Conservation (phyloP, 2,113 vertebrate genomes). For the Pterocles burchelli region DNA sequence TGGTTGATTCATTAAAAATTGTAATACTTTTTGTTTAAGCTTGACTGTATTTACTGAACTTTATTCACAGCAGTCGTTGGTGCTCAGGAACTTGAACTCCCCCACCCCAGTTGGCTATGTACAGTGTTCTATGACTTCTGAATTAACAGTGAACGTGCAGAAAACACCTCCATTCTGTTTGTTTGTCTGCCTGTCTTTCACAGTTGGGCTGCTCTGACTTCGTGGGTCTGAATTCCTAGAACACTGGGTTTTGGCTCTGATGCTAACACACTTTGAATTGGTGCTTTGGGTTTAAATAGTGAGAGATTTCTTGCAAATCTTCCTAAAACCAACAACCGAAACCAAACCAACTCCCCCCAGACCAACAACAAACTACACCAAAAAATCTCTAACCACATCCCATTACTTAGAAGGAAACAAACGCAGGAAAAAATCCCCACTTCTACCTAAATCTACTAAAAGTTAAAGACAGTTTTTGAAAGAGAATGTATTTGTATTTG, state of each 20-base stretch:
- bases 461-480: not conserved
- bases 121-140: not conserved
- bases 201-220: not conserved
- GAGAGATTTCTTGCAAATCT: not conserved
- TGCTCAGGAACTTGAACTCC: not conserved
- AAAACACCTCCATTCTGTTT: not conserved
- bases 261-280: not conserved
- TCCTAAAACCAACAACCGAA: not conserved
- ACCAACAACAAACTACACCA: not conserved
- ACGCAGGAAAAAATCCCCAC: not conserved
- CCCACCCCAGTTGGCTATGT: rapidly evolving
- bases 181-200: not conserved
- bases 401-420: not conserved
- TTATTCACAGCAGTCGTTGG: not conserved
- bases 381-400: rapidly evolving
- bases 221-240: not conserved
- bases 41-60: not conserved
- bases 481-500: not conserved
- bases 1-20: not conserved
- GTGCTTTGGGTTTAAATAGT: not conserved
- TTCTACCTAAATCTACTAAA: not conserved
- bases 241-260: not conserved
- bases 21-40: not conserved
- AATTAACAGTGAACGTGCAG: not conserved
- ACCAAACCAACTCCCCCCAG: not conserved